Percentiles rank a stretch among this genome's conserved stretches.
These are phyloP conservation scores for Mungos mungo DNA, from an alignment of 2,113 vertebrate genomes.

Conservation along the genomic window DNA sequence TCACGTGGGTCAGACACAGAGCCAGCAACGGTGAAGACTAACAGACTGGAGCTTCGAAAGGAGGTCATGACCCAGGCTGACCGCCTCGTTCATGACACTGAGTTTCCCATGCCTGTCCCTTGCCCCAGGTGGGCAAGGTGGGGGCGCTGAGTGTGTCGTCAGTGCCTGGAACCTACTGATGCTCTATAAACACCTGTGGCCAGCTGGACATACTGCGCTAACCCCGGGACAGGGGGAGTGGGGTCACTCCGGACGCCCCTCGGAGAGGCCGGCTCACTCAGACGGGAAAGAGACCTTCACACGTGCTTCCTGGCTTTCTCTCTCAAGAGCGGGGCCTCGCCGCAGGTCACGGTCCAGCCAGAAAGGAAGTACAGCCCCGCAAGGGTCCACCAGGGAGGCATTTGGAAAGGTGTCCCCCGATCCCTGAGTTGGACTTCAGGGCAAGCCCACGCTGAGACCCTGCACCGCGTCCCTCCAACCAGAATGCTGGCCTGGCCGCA, in stretches of 20 bases:
- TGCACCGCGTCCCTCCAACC: not conserved
- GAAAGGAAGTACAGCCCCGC: not conserved
- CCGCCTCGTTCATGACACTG: not conserved
- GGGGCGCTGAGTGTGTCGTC: not conserved
- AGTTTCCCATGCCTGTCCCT: not conserved
- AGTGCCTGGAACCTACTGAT: not conserved
- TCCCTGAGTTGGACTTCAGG: too few species aligned
- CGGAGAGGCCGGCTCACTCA: not conserved
- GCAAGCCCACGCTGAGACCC: not conserved
- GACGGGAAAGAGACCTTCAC: not conserved
- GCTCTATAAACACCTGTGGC: not conserved
- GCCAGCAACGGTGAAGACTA: not conserved
- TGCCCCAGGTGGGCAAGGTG: accelerated
- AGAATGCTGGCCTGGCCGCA: too few species aligned
- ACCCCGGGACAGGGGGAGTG: accelerated
- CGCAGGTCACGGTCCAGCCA: not conserved
- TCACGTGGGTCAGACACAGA: accelerated
- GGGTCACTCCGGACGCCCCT: not conserved
- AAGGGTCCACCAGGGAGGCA: not conserved
- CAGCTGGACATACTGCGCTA: accelerated
- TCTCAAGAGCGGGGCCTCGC: not conserved
- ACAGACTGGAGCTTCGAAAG: not conserved
- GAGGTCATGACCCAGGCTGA: not conserved
- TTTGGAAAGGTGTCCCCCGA: not conserved
- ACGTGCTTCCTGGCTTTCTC: not conserved